phyloP scores from a whole-genome alignment of 1,140 invertebrate species.

The Drosophila tropicalis region DNA sequence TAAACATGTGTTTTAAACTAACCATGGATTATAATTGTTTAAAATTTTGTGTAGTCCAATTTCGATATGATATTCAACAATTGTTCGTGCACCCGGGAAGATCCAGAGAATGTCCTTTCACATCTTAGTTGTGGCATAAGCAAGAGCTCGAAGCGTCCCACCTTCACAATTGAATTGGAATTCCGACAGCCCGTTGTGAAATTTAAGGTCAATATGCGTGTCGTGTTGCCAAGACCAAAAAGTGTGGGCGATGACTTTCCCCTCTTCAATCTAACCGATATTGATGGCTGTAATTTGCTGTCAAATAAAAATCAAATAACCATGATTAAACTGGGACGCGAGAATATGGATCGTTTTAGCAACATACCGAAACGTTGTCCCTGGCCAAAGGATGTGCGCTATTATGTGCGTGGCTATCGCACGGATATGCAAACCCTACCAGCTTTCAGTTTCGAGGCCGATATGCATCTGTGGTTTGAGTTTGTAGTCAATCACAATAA shows the following conservation, averaged over 20 bases:
- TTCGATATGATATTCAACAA: slow-evolving; percentile 54
- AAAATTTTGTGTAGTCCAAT: slow-evolving; percentile 23
- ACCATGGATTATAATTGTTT: not conserved
- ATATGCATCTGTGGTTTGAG: slow-evolving; percentile 52
- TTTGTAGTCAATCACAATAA: slow-evolving; percentile 54
- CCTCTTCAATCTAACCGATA: slow-evolving; percentile 47
- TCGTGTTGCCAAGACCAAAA: slow-evolving; percentile 36
- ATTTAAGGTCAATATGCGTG: slow-evolving; percentile 51
- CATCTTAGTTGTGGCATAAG: slow-evolving; percentile 43
- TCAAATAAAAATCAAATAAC: slow-evolving; percentile 61
- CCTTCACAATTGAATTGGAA: slow-evolving; percentile 48
- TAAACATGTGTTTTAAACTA: not conserved
- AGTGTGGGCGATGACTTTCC: slow-evolving; percentile 30
- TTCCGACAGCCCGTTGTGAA: slow-evolving; percentile 47
- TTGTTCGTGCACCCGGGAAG: slow-evolving; percentile 44
- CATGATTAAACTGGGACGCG: slow-evolving; percentile 48
- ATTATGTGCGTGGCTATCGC: slow-evolving; percentile 52
- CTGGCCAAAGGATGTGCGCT: slow-evolving; percentile 42
- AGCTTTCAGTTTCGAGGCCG: slow-evolving; percentile 55
- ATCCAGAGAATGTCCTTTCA: slow-evolving; percentile 43
- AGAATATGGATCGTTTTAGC: slow-evolving; percentile 39
- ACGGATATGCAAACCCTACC: slow-evolving; percentile 59
- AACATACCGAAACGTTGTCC: slow-evolving; percentile 51
- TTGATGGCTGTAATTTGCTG: slow-evolving; percentile 57
- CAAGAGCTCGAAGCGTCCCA: slow-evolving; percentile 43